Percentiles rank a stretch among this genome's conserved stretches.
phyloP scores from a whole-genome alignment of 2,888 invertebrate genomes.

The Acronicta aceris region DNA sequence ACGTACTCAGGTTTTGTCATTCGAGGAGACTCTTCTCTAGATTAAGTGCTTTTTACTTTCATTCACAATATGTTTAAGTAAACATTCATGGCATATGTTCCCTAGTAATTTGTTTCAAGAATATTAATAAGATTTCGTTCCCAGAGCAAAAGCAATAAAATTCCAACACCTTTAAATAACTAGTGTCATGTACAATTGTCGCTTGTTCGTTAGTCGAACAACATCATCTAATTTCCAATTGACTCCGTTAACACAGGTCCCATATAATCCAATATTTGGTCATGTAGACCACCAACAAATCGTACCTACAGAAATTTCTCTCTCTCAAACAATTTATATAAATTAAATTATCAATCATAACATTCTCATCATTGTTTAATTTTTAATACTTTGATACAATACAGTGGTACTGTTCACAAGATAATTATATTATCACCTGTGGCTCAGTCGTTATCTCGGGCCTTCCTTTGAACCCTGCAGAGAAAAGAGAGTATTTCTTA shows the following conservation, averaged over 20 bases:
- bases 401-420: slow-evolving; percentile 46
- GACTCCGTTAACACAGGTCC: slow-evolving; percentile 8
- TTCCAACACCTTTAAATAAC: slow-evolving; percentile 13
- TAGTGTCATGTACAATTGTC: slow-evolving; percentile 19
- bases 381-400: slow-evolving; percentile 55
- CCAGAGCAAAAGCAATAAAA: slow-evolving; percentile 9
- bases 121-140: slow-evolving; percentile 13
- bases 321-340: slow-evolving; percentile 56
- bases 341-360: slow-evolving; percentile 60
- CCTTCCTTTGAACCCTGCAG: slow-evolving; percentile 2
- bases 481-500: too few relatives aligned
- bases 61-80: too few relatives aligned
- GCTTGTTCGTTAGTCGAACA: slow-evolving; percentile 12
- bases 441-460: slow-evolving; percentile 1
- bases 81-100: not conserved
- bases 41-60: too few relatives aligned
- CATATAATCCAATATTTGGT: slow-evolving; percentile 24
- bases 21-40: too few relatives aligned
- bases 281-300: slow-evolving; percentile 18
- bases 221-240: slow-evolving; percentile 12
- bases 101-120: not conserved
- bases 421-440: slow-evolving; percentile 7
- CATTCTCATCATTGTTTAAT: slow-evolving; percentile 66
- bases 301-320: slow-evolving; percentile 48
- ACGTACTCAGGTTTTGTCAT: too few relatives aligned